These are phyloP conservation scores for Leucoma salicis DNA, from an alignment of 2,888 invertebrate species.

Conservation along the genomic window DNA sequence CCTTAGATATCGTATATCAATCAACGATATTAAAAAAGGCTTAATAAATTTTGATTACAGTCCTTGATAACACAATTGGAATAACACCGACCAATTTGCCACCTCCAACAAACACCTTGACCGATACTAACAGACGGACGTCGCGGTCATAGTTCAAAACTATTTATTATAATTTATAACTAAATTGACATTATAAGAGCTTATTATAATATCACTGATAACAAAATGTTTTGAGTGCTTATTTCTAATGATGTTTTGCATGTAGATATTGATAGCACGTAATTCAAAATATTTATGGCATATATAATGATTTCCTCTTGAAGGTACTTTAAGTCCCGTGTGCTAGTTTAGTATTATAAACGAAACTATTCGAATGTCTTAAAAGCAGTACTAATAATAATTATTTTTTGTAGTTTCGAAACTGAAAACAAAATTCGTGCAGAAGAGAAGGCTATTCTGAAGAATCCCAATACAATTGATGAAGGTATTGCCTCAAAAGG, in stretches of 20 bases:
- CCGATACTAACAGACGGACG: constrained; percentile 34
- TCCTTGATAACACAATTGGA: constrained; percentile 37
- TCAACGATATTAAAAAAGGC: constrained; percentile 6
- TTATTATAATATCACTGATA: constrained; percentile 24
- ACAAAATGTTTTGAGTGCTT: constrained; percentile 5
- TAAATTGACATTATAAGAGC: constrained; percentile 38
- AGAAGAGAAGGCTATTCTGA: constrained; percentile 75
- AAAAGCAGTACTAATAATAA: not conserved
- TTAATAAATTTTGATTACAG: constrained; percentile 19
- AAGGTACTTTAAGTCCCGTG: too few species aligned
- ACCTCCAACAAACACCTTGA: constrained; percentile 51
- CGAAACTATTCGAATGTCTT: too few species aligned
- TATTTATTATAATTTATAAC: constrained; percentile 58
- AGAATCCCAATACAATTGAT: constrained; percentile 72
- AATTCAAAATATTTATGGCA: not conserved
- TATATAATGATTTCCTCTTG: too few species aligned
- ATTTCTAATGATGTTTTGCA: too few species aligned
- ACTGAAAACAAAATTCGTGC: constrained; percentile 80
- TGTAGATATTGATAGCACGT: too few species aligned
- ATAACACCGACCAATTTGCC: constrained; percentile 42
- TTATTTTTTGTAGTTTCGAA: constrained; percentile 61
- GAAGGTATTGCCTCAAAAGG: constrained; percentile 77
- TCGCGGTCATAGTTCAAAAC: constrained; percentile 60
- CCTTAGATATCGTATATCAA: not conserved
- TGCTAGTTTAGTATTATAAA: not conserved